Conservation (phyloP, 53 echinoderm and acorn worm species). For the Crossaster papposus region DNA sequence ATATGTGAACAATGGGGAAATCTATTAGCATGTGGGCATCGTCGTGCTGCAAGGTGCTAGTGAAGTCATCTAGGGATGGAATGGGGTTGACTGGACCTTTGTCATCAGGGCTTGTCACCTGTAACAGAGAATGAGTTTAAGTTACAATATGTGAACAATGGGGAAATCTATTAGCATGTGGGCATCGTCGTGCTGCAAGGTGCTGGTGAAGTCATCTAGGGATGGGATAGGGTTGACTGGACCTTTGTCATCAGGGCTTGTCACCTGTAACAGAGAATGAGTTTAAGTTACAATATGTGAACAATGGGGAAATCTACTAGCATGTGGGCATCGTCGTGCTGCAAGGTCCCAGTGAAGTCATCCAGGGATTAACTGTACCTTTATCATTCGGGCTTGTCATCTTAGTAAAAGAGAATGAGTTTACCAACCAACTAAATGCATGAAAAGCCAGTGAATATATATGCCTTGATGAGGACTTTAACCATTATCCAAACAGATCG, state of each 20-base stretch:
- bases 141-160: too few species aligned
- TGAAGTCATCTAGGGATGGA: conserved; percentile 90
- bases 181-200: conserved; percentile 87
- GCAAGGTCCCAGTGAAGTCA: conserved; percentile 85
- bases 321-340: conserved; percentile 85
- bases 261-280: too few species aligned
- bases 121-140: too few species aligned
- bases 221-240: conserved; percentile 56
- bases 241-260: conserved; percentile 77
- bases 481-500: too few species aligned
- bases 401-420: too few species aligned
- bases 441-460: too few species aligned
- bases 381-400: conserved; percentile 85
- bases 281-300: too few species aligned
- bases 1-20: conserved; percentile 64
- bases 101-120: conserved; percentile 89
- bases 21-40: conserved; percentile 89
- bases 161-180: conserved; percentile 82
- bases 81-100: conserved; percentile 34
- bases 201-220: conserved; percentile 90
- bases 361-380: conserved; percentile 66
- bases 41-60: conserved; percentile 80
- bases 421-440: too few species aligned
- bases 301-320: conserved; percentile 86
- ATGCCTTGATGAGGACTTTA: too few species aligned